Evolutionary conservation across 92 coral and sea anemone genomes (phyloP).

Genomic region (Pocillopora grandis): DNA sequence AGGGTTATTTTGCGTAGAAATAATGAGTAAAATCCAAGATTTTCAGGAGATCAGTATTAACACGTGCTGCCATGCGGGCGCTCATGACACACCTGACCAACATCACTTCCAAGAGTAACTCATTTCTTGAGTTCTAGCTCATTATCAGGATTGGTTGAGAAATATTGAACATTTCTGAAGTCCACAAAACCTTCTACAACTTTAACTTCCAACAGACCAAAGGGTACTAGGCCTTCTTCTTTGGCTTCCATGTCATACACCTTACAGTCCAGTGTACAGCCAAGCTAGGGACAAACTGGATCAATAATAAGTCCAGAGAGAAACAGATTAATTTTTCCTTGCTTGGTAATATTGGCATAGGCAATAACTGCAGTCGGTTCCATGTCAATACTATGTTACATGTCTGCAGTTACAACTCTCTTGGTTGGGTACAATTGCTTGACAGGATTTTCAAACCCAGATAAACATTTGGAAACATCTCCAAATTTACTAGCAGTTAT

Average conservation of each 20-base stretch:
- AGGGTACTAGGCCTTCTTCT: slow-evolving; percentile 30
- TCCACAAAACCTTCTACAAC: slow-evolving; percentile 40
- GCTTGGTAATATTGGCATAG: slow-evolving; percentile 52
- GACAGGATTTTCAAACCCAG: slow-evolving; percentile 51
- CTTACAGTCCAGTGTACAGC: slow-evolving; percentile 57
- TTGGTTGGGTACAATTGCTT: slow-evolving; percentile 43
- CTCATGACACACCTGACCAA: too few species aligned
- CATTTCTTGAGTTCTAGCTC: too few species aligned
- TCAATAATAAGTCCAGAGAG: slow-evolving; percentile 55
- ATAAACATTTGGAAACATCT: slow-evolving; percentile 28
- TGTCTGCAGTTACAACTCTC: slow-evolving; percentile 52
- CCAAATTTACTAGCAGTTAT: slow-evolving; percentile 63
- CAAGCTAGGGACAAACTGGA: slow-evolving; percentile 65
- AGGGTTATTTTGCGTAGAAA: too few species aligned
- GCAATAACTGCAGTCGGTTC: slow-evolving; percentile 54
- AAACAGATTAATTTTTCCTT: slow-evolving; percentile 46
- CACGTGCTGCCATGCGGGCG: too few species aligned
- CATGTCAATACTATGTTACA: slow-evolving; percentile 55
- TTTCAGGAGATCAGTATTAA: too few species aligned
- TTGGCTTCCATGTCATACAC: slow-evolving; percentile 53
- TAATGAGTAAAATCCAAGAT: too few species aligned
- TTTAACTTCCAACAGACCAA: slow-evolving; percentile 56
- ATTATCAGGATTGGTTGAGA: too few species aligned
- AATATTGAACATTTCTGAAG: not conserved
- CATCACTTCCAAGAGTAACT: too few species aligned